Evolutionary conservation across 2,888 invertebrate genomes (phyloP).

Genomic region (Spodoptera littoralis): DNA sequence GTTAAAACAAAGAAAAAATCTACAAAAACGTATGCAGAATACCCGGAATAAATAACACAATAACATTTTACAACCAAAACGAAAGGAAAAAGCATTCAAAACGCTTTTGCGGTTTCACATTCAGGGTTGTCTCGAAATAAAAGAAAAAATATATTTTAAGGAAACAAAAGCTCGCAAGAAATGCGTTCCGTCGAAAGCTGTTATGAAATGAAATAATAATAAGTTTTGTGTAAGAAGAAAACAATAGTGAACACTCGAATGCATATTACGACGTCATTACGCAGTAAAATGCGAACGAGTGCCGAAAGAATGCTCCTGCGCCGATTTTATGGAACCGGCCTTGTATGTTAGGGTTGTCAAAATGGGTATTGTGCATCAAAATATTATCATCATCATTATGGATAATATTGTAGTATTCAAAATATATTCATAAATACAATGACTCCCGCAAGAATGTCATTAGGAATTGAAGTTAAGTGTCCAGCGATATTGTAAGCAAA

Average conservation of each 20-base stretch:
- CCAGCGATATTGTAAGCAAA: too few relatives aligned
- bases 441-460: too few relatives aligned
- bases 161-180: constrained; percentile 44
- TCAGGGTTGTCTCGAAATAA: constrained; percentile 29
- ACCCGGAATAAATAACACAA: constrained; percentile 13
- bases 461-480: too few relatives aligned
- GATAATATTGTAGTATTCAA: too few relatives aligned
- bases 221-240: constrained; percentile 44
- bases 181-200: constrained; percentile 36
- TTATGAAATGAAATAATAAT: constrained; percentile 30
- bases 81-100: constrained; percentile 15
- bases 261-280: constrained; percentile 61
- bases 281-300: constrained; percentile 45
- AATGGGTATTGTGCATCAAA: too few relatives aligned
- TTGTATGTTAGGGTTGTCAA: constrained; percentile 51
- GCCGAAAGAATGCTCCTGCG: constrained; percentile 53
- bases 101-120: constrained; percentile 13
- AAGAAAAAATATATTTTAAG: constrained; percentile 15
- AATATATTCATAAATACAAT: too few relatives aligned
- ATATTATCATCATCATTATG: too few relatives aligned
- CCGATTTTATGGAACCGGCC: constrained; percentile 57
- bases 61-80: constrained; percentile 19
- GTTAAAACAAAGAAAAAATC: background rate
- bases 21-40: background rate
- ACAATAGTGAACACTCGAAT: constrained; percentile 62